Base-by-base conservation (phyloP, 2,113 vertebrate species). In the Procavia capensis region DNA sequence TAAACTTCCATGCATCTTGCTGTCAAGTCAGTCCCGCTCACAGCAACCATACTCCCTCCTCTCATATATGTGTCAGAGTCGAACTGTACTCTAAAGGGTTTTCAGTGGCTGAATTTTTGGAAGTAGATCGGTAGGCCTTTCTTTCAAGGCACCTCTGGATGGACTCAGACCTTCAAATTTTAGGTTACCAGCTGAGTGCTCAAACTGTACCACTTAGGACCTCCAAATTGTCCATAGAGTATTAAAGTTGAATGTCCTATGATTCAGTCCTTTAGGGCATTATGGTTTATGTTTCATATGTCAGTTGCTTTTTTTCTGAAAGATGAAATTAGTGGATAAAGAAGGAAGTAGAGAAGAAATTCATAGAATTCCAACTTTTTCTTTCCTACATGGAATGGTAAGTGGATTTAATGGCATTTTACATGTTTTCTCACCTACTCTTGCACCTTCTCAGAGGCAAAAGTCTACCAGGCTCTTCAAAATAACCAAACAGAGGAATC, bases 361-460 rank as follows among this genome's bases (percentile, higher is more conserved):
- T 29, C 61, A 93, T 68, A 84, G 87, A 84, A 80, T 87, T 20
- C 63, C 63, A 83, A 68, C 29, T 13, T 95, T 91, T 95, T 66
- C 72, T 68, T 61, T 91, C 25, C 45, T 31, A 61, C 9, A 24
- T 91, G 66, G 64, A 6, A 36, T 59, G 45, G 34, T 59, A 41
- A 68, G 47, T 81, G 39, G 50, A 74, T 94, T 95, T 90, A 86
- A 91, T 82, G 43, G 24, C 66, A 7, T 85, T 74, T 76, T 92
- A 61, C 19, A 22, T 75, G 63, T 90, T 94, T 78, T 72, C 78
- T 90, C 85, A 90, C 29, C 50, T 78, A 34, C 6, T 92, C 9
- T 36, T 66, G 57, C 19, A 83, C 76, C 72, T 78, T 64, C 19
- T 47, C n/a, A 87, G 81, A 81, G 41, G 6, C 93, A 68, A 91